A percentile compares a stretch with the other conserved stretches of the same genome.
Evolutionary conservation across 2,888 invertebrate species (phyloP).

Genomic region (Glyphotaelius pellucidus): DNA sequence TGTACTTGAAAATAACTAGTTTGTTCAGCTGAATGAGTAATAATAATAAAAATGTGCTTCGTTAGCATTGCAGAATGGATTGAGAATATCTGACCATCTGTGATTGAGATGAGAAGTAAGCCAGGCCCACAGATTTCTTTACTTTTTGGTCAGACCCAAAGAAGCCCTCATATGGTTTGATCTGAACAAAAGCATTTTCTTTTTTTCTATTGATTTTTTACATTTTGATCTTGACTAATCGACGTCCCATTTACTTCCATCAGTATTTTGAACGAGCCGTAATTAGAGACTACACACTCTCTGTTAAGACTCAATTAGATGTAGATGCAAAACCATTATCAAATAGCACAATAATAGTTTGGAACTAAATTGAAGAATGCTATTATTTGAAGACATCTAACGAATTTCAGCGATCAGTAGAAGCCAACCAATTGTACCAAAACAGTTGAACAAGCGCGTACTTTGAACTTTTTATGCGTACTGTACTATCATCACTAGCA

Average conservation of each 20-base stretch:
- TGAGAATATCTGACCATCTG: conserved; percentile 14
- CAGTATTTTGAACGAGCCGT: not conserved
- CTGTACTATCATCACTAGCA: not conserved
- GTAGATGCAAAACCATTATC: not conserved
- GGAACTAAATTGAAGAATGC: not conserved
- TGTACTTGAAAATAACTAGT: conserved; percentile 27
- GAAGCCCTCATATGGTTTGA: not conserved
- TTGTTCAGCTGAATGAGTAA: conserved; percentile 37
- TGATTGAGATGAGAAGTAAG: not conserved
- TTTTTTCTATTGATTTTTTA: not conserved
- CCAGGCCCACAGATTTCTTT: not conserved
- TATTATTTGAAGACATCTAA: not conserved
- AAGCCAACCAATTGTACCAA: not conserved
- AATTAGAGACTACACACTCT: not conserved
- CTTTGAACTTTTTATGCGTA: conserved; percentile 7
- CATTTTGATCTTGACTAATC: not conserved
- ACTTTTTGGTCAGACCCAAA: not conserved
- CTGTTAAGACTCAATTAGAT: not conserved
- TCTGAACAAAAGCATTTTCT: not conserved
- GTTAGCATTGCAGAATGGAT: conserved; percentile 2
- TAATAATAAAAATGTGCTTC: not conserved
- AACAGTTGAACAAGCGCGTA: not conserved
- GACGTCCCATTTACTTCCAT: not conserved
- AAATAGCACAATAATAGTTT: not conserved
- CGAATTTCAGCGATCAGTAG: not conserved